A percentile compares a stretch with the other conserved stretches of the same genome.
phyloP scores from a whole-genome alignment of 2,888 invertebrate species.

The Ernsta delagoae region DNA sequence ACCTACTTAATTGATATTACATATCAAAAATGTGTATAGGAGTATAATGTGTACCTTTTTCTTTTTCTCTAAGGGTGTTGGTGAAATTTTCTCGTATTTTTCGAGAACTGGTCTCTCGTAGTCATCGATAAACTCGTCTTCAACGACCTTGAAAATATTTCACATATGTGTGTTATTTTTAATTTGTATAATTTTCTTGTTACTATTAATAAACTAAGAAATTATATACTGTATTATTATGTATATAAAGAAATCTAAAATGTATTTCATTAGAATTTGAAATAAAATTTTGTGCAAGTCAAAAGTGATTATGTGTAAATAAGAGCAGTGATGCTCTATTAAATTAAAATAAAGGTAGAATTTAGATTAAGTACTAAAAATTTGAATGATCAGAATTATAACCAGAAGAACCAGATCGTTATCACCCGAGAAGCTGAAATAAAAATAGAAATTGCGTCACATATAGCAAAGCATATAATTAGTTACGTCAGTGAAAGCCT shows the following conservation, averaged over 20 bases:
- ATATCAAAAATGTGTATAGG: no score
- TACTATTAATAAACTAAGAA: no score
- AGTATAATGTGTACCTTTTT: conserved; percentile 67
- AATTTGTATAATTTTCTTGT: not conserved
- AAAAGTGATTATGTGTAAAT: not conserved
- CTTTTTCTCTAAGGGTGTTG: conserved; percentile 82
- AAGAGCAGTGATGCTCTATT: no score
- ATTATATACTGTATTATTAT: no score
- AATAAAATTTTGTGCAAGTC: not conserved
- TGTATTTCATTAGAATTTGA: not conserved
- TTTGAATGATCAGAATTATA: no score
- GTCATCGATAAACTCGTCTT: conserved; percentile 85
- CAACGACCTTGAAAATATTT: not conserved
- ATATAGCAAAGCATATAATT: conserved; percentile 21
- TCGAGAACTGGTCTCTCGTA: conserved; percentile 91
- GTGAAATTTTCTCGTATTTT: conserved; percentile 87
- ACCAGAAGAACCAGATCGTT: no score
- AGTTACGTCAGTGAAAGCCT: conserved; percentile 19
- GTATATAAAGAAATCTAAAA: no score
- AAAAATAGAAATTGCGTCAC: not conserved
- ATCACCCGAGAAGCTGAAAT: conserved; percentile 1
- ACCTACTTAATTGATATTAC: no score
- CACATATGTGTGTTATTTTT: not conserved
- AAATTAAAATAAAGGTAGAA: not conserved
- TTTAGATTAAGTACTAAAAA: not conserved